A percentile compares a stretch with the other conserved stretches of the same genome.
Conservation (phyloP, 1,140 invertebrate genomes). For the Physella acuta region DNA sequence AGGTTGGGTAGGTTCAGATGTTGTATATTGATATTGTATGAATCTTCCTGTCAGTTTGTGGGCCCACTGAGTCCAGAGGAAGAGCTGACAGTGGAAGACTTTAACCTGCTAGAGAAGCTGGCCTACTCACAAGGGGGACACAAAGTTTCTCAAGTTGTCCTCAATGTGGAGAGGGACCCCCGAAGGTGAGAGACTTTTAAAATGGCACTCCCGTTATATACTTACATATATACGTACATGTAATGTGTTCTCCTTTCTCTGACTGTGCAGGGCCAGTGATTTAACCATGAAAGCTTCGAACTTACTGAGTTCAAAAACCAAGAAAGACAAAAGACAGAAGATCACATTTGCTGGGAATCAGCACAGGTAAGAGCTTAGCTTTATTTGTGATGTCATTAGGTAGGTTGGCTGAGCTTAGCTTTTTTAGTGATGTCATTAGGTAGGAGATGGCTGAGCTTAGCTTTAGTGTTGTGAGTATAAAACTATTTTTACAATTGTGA, state of each 20-base stretch:
- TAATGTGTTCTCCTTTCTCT: background rate
- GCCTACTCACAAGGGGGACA: slow-evolving; percentile 37
- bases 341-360: slow-evolving; percentile 52
- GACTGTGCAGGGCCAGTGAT: slow-evolving; percentile 58
- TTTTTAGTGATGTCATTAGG: too few species aligned
- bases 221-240: background rate
- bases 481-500: too few species aligned
- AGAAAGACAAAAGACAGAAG: slow-evolving; percentile 53
- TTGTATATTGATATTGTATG: too few species aligned
- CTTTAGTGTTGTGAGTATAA: too few species aligned
- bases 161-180: slow-evolving; percentile 20
- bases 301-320: slow-evolving; percentile 56
- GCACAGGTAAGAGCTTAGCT: slow-evolving; percentile 49
- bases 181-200: slow-evolving; percentile 23
- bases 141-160: slow-evolving; percentile 11
- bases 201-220: background rate
- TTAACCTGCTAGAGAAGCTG: slow-evolving; percentile 81
- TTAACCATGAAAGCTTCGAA: slow-evolving; percentile 62
- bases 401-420: too few species aligned
- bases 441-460: too few species aligned
- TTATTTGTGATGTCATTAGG: too few species aligned
- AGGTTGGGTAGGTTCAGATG: background rate
- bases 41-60: slow-evolving; percentile 63
- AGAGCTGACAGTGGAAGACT: slow-evolving; percentile 86
- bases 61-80: slow-evolving; percentile 80